Conservation (phyloP, 2,797 vertebrate species). For the Aulostomus chinensis region DNA sequence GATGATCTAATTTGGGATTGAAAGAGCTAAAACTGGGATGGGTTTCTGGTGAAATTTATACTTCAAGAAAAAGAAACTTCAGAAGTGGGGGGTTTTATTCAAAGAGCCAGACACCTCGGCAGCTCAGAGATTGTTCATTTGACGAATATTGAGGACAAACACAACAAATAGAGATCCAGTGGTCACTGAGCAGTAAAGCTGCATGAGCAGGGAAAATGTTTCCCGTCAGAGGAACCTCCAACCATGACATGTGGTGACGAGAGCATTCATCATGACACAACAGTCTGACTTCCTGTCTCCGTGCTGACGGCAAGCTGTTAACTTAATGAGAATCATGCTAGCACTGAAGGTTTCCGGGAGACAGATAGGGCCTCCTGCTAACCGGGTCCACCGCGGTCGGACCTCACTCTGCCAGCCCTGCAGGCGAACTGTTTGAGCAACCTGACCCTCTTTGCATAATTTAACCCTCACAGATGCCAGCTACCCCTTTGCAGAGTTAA, state of each 20-base stretch:
- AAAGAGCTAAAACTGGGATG: too few species aligned
- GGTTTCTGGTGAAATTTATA: too few species aligned
- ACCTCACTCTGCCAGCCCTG: constrained; percentile 69
- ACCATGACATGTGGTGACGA: constrained; percentile 69
- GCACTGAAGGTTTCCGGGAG: constrained; percentile 64
- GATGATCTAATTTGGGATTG: too few species aligned
- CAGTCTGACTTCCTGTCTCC: constrained; percentile 79
- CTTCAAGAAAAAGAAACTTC: too few species aligned
- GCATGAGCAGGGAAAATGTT: constrained; percentile 31
- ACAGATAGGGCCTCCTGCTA: constrained; percentile 80
- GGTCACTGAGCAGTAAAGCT: too few species aligned
- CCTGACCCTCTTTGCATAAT: constrained; percentile 58
- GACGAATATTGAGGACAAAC: too few species aligned
- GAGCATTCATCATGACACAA: constrained; percentile 80
- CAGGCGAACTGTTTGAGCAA: constrained; percentile 65
- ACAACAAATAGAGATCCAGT: too few species aligned
- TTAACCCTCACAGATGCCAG: constrained; percentile 31
- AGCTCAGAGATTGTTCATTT: too few species aligned
- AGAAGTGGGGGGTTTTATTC: too few species aligned
- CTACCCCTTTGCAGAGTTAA: constrained; percentile 8
- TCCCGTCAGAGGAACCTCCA: constrained; percentile 46
- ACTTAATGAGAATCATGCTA: constrained; percentile 81
- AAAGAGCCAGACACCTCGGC: too few species aligned
- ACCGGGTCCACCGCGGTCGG: constrained; percentile 50
- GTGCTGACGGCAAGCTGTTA: constrained; percentile 82